phyloP scores from a whole-genome alignment of 1,140 invertebrate species.

The Drosophila setifemur region DNA sequence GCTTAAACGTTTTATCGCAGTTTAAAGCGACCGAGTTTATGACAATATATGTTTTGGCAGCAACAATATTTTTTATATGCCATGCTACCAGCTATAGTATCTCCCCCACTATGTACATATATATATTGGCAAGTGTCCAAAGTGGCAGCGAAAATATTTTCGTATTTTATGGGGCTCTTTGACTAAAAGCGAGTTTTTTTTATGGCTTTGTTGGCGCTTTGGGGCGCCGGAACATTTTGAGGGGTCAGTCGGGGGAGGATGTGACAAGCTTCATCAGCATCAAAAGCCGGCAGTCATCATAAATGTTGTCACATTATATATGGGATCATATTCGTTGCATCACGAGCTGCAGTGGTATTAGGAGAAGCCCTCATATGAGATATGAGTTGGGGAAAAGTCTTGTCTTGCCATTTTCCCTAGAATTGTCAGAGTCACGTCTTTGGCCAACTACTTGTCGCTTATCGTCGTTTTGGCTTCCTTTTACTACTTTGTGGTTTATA shows the following conservation, averaged over 20 bases:
- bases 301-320: conserved; percentile 34
- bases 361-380: not conserved
- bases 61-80: conserved; percentile 51
- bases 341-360: conserved; percentile 5
- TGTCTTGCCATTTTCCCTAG: not conserved
- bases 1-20: conserved; percentile 77
- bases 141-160: conserved; percentile 17
- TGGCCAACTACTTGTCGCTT: not conserved
- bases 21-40: conserved; percentile 71
- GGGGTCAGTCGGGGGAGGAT: conserved; percentile 25
- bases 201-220: conserved; percentile 52
- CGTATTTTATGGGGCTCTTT: conserved; percentile 51
- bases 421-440: conserved; percentile 1
- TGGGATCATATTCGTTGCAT: conserved; percentile 20
- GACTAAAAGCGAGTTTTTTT: conserved; percentile 50
- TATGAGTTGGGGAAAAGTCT: not conserved
- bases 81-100: conserved; percentile 11
- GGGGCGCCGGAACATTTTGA: conserved; percentile 34
- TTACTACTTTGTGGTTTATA: not conserved
- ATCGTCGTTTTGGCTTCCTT: not conserved
- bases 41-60: conserved; percentile 72
- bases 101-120: not conserved
- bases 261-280: conserved; percentile 28
- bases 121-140: conserved; percentile 65
- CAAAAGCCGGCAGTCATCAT: conserved; percentile 13